Conservation (phyloP, 1,140 invertebrate genomes). For the Dolichoris vasculosae region DNA sequence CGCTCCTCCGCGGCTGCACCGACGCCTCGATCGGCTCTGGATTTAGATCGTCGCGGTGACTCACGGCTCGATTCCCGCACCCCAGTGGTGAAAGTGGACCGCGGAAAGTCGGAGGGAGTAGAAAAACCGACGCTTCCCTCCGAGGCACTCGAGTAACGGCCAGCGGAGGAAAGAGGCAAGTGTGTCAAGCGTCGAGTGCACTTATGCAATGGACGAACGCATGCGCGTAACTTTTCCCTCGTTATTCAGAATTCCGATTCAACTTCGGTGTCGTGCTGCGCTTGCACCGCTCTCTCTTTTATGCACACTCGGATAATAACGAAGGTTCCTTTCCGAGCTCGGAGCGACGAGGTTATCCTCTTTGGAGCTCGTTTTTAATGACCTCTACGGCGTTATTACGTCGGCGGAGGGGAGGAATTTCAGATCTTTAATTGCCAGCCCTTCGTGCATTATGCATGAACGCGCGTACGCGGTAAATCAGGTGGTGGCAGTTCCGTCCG, state of each 20-base stretch:
- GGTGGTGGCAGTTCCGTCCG: no score
- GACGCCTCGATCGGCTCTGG: no score
- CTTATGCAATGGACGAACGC: neutral
- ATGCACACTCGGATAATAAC: slow-evolving; percentile 7
- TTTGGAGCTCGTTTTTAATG: slow-evolving; percentile 38
- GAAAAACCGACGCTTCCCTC: slow-evolving; percentile 32
- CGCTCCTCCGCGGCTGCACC: no score
- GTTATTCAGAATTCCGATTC: slow-evolving; percentile 28
- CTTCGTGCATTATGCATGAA: slow-evolving; percentile 36
- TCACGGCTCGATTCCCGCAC: no score
- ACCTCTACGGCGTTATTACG: no score
- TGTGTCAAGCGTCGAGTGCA: neutral
- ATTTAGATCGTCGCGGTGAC: no score
- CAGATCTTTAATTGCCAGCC: slow-evolving; percentile 24
- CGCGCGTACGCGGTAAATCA: neutral
- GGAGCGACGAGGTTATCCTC: neutral
- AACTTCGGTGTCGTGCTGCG: neutral
- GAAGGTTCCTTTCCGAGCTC: slow-evolving; percentile 16
- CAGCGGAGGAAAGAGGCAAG: neutral
- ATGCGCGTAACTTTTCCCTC: neutral
- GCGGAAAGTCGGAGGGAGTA: slow-evolving; percentile 12
- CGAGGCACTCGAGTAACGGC: slow-evolving; percentile 22
- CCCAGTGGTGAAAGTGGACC: neutral
- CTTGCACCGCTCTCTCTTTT: neutral
- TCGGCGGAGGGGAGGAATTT: neutral